phyloP scores from a whole-genome alignment of 2,888 invertebrate species.

The Rhodophaea formosa region DNA sequence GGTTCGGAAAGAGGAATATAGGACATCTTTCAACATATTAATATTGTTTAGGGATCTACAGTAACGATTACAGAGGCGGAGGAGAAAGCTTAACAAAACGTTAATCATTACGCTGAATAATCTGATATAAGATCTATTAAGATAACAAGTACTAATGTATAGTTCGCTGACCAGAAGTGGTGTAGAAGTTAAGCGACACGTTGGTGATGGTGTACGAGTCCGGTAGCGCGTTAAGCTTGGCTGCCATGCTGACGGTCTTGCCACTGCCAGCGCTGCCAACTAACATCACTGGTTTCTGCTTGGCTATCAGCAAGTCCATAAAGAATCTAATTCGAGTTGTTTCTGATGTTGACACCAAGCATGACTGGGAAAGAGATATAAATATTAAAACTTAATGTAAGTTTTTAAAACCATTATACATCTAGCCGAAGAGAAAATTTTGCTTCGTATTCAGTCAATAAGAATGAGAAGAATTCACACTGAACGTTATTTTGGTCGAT shows the following conservation, averaged over 20 bases:
- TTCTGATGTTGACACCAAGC: conserved; percentile 93
- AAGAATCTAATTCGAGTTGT: conserved; percentile 93
- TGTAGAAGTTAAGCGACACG: conserved; percentile 97
- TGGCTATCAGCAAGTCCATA: conserved; percentile 90
- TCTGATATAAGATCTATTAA: neutral
- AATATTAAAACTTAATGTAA: too few species aligned
- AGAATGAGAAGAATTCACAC: too few species aligned
- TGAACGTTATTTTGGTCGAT: too few species aligned
- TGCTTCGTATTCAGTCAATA: too few species aligned
- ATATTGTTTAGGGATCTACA: too few species aligned
- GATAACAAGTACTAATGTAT: neutral
- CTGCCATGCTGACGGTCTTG: conserved; percentile 94
- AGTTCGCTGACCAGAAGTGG: conserved; percentile 86
- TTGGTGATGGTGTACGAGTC: conserved; percentile 91
- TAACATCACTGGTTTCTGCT: conserved; percentile 92
- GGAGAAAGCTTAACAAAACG: too few species aligned
- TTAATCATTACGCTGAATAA: too few species aligned
- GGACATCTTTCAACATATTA: too few species aligned
- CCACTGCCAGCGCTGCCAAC: conserved; percentile 95
- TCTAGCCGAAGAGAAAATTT: too few species aligned
- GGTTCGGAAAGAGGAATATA: too few species aligned
- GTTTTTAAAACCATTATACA: too few species aligned
- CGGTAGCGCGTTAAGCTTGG: conserved; percentile 87
- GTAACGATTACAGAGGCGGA: too few species aligned
- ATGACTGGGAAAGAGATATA: conserved; percentile 76